A percentile compares a stretch with the other conserved stretches of the same genome.
Evolutionary conservation across 23 tunicate genomes (phyloP).

Genomic region (Botrylloides violaceus): DNA sequence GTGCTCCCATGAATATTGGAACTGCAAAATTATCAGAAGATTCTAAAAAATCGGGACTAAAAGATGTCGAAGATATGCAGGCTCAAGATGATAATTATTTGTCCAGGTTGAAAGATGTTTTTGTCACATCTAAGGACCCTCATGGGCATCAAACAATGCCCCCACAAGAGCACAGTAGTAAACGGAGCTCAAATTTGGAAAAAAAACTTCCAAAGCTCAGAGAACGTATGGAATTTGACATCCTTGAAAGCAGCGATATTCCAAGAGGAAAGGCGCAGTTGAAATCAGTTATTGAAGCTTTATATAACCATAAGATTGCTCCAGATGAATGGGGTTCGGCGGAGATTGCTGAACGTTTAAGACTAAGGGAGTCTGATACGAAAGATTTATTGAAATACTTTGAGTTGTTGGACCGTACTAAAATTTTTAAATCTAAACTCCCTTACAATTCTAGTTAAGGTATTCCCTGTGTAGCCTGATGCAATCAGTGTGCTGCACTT

Average conservation of each 20-base stretch:
- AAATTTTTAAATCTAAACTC: neutral
- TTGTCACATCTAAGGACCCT: slow-evolving; percentile 14
- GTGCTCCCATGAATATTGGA: slow-evolving; percentile 76
- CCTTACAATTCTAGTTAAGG: neutral
- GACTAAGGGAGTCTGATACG: slow-evolving; percentile 7
- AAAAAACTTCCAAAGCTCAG: slow-evolving; percentile 5
- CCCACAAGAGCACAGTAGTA: neutral
- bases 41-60: neutral
- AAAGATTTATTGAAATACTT: slow-evolving; percentile 6
- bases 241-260: neutral
- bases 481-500: too few species aligned
- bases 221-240: neutral
- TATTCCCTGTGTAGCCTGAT: too few species aligned
- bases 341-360: slow-evolving; percentile 14
- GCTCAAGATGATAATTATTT: slow-evolving; percentile 7
- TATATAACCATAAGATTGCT: slow-evolving; percentile 10
- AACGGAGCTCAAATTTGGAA: neutral
- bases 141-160: neutral
- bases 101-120: slow-evolving; percentile 14
- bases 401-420: slow-evolving; percentile 1
- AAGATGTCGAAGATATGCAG: neutral
- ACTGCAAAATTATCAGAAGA: slow-evolving; percentile 48
- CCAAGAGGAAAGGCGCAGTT: slow-evolving; percentile 13
- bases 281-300: neutral
- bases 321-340: slow-evolving; percentile 5